Evolutionary conservation across 2,888 invertebrate genomes (phyloP).

Genomic region (Apamea monoglypha): DNA sequence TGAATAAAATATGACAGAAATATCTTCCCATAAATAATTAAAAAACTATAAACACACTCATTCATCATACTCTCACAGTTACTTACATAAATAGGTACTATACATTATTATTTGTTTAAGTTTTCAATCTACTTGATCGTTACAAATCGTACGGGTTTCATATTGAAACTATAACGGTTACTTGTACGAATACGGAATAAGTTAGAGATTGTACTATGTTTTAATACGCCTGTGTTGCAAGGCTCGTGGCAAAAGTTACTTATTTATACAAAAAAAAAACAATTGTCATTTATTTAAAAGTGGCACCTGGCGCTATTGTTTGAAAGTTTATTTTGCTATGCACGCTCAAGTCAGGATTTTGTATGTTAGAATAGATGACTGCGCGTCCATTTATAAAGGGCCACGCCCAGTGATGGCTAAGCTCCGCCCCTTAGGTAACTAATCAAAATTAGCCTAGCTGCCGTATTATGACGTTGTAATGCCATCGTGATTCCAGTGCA

Average conservation of each 20-base stretch:
- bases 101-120: conserved; percentile 54
- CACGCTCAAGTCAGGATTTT: conserved; percentile 31
- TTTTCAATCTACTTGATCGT: conserved; percentile 63
- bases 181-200: conserved; percentile 62
- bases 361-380: not conserved
- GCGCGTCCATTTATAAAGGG: not conserved
- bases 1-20: conserved; percentile 25
- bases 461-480: no score
- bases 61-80: conserved; percentile 56
- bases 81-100: conserved; percentile 66
- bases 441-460: not conserved
- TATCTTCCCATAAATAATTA: conserved; percentile 58
- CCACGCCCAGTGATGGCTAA: not conserved
- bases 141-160: conserved; percentile 48
- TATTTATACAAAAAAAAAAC: conserved; percentile 34
- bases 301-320: conserved; percentile 31
- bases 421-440: not conserved
- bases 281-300: conserved; percentile 43
- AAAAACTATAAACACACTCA: conserved; percentile 46
- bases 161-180: conserved; percentile 55
- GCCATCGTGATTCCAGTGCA: no score
- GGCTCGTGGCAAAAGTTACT: conserved; percentile 33
- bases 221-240: conserved; percentile 41
- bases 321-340: conserved; percentile 10
- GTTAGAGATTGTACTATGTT: conserved; percentile 67